These are phyloP conservation scores for Philypnodon macrostomus DNA, from an alignment of 2,797 vertebrate species.

Conservation along the genomic window DNA sequence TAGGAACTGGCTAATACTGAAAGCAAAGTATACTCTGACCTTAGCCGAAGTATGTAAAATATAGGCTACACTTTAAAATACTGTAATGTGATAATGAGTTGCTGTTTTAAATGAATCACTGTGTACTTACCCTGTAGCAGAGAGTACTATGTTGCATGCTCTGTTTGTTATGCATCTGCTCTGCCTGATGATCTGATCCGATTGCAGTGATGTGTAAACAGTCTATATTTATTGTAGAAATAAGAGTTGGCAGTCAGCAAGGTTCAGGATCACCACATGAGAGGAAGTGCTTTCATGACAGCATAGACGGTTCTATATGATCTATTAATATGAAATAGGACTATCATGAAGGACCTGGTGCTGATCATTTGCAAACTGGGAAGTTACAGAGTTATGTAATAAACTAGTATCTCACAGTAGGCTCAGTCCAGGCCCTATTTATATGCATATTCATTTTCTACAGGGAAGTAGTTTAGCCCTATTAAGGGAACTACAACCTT, in stretches of 20 bases:
- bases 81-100: no score
- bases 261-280: conserved; percentile 17
- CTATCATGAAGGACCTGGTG: neutral
- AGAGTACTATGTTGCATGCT: no score
- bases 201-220: conserved; percentile 49
- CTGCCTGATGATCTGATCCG: conserved; percentile 30
- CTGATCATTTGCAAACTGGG: neutral
- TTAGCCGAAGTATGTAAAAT: no score
- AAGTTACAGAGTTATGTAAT: conserved; percentile 9
- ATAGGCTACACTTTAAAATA: no score
- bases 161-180: neutral
- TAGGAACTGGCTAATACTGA: no score
- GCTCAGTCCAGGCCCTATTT: conserved; percentile 1
- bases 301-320: neutral
- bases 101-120: no score
- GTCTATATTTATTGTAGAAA: conserved; percentile 31
- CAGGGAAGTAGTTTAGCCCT: conserved; percentile 10
- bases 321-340: conserved; percentile 4
- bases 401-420: neutral
- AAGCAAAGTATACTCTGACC: no score
- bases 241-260: conserved; percentile 21
- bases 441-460: neutral
- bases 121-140: neutral
- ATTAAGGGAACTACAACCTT: no score
- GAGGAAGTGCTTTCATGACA: neutral